A percentile compares a stretch with the other conserved stretches of the same genome.
These are phyloP conservation scores for Erythrolamprus reginae DNA, from an alignment of 2,113 vertebrate species.

Conservation along the genomic window DNA sequence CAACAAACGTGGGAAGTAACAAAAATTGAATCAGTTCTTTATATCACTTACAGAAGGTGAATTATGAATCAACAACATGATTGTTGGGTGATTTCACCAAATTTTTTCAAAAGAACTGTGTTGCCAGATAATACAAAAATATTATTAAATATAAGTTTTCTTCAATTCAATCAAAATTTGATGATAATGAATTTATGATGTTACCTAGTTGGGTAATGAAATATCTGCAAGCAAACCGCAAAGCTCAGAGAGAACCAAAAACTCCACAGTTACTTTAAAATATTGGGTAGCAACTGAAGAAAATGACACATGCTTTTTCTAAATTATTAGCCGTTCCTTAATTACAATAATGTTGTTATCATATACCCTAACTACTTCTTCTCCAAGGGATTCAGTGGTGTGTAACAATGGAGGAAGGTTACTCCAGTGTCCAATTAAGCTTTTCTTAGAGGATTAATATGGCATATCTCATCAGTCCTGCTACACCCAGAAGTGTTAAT, in stretches of 20 bases:
- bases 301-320: conserved; percentile 45
- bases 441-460: conserved; percentile 71
- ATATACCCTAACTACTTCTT: conserved; percentile 53
- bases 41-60: neutral
- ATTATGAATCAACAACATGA: neutral
- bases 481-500: conserved; percentile 65
- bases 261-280: conserved; percentile 30
- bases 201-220: neutral
- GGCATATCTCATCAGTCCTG: conserved; percentile 63
- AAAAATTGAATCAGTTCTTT: neutral
- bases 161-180: neutral
- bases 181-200: neutral
- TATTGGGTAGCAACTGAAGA: conserved; percentile 48
- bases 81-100: neutral
- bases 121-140: neutral
- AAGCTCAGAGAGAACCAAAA: neutral
- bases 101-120: neutral
- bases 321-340: conserved; percentile 59
- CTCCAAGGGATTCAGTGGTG: conserved; percentile 48
- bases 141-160: neutral
- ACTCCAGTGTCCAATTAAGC: conserved; percentile 67
- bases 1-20: neutral
- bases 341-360: conserved; percentile 62
- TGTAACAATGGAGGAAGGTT: conserved; percentile 67
- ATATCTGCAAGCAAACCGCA: neutral